Evolutionary conservation across 2,888 invertebrate species (phyloP).

Genomic region (Agrochola circellaris): DNA sequence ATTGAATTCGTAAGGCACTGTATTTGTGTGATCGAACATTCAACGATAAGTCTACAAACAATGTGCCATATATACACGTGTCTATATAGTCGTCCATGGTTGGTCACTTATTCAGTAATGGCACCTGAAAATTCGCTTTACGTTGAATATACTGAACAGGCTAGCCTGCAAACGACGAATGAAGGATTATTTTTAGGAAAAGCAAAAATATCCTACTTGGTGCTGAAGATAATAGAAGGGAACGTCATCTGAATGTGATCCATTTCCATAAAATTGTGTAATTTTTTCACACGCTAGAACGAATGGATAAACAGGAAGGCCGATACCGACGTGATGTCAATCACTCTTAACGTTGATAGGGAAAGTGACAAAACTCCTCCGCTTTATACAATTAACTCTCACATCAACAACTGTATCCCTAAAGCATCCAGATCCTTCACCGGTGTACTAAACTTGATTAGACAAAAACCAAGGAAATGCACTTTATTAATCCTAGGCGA

Average conservation of each 20-base stretch:
- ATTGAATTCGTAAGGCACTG: constrained; percentile 65
- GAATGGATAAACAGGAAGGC: too few species aligned
- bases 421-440: too few species aligned
- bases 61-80: neutral
- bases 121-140: neutral
- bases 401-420: too few species aligned
- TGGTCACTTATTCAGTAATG: constrained; percentile 33
- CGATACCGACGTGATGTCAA: too few species aligned
- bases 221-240: neutral
- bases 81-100: neutral
- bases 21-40: constrained; percentile 57
- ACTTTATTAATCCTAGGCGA: too few species aligned
- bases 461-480: too few species aligned
- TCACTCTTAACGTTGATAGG: too few species aligned
- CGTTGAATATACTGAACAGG: neutral
- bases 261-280: neutral
- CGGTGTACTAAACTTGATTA: too few species aligned
- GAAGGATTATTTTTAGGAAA: neutral
- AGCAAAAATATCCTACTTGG: too few species aligned
- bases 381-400: too few species aligned
- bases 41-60: constrained; percentile 34
- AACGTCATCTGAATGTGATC: neutral
- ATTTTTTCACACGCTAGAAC: neutral
- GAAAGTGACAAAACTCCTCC: too few species aligned
- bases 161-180: neutral